Base-by-base conservation (phyloP, 2,797 vertebrate genomes). In the Eulemur albifrons region DNA sequence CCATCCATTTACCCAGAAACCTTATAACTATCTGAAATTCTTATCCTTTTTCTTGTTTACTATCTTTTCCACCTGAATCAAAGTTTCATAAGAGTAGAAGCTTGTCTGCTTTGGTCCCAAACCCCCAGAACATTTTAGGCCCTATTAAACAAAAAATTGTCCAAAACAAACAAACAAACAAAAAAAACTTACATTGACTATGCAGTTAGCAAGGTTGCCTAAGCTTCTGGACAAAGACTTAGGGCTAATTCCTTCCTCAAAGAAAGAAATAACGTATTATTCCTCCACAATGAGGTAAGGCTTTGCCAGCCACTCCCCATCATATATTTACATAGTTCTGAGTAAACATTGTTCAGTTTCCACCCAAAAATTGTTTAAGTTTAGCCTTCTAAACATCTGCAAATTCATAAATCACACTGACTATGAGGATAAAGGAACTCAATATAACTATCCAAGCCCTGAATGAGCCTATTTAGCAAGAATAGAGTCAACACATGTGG, bases 241-340 rank as follows among this genome's bases (percentile, higher is more conserved):
- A 59, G 25, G 27, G 77, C 80, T 18, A 86, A 86, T 77, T 95
- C n/a, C 52, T 84, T 94, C 17, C 40, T 61, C 32, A 77, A 92
- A 93, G 21, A 63, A 82, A 94, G 67, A 52, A 85, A 57, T 70
- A 85, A 67, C 27, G n/a, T 75, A 89, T 75, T 97, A 65, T 95
- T 97, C 93, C 82, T 90, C 88, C 61, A 82, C 20, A 32, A 95
- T 93, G 91, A 97, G 79, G 75, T 80, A 90, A 96, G 59, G 82
- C n/a, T 94, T 83, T 84, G 21, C 76, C 70, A 91, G 90, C 23
- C 89, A 94, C 59, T 95, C 83, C 75, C 83, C 61, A 87, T 43
- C 43, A 91, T 69, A 92, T 57, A 95, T 50, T 94, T 75, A 91
- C 52, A 87, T 45, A 12, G 65, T 90, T 95, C 75, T 94, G 61